Conservation (phyloP, 2,888 invertebrate species). For the Coenonympha glycerion region DNA sequence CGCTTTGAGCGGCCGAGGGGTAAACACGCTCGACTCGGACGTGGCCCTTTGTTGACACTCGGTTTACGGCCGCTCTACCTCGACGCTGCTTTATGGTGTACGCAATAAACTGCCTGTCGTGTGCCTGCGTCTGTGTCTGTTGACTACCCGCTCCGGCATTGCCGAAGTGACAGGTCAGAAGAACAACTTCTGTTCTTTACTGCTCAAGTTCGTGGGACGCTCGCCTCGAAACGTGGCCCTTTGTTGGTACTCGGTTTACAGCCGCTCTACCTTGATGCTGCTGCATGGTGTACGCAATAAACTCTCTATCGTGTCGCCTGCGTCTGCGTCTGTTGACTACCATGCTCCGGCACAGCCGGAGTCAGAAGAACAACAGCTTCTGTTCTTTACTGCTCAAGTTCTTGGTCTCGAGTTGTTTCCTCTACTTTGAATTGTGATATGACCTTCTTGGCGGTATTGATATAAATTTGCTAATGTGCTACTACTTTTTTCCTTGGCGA, state of each 20-base stretch:
- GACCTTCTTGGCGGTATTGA: too few species aligned
- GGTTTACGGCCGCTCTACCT: constrained; percentile 60
- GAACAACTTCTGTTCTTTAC: too few species aligned
- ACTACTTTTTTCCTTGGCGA: too few species aligned
- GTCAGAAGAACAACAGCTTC: not conserved
- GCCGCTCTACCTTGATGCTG: constrained; percentile 47
- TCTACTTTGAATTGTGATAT: too few species aligned
- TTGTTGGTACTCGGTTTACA: constrained; percentile 72
- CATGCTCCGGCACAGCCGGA: constrained; percentile 31
- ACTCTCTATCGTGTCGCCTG: constrained; percentile 33
- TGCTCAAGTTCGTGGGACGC: too few species aligned
- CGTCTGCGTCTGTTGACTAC: constrained; percentile 23
- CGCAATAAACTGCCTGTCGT: constrained; percentile 50
- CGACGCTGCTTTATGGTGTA: constrained; percentile 47
- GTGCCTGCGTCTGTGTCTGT: constrained; percentile 9
- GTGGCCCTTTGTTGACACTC: constrained; percentile 70
- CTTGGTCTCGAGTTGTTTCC: too few species aligned
- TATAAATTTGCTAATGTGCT: too few species aligned
- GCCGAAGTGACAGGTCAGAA: too few species aligned
- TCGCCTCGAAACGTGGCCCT: constrained; percentile 57
- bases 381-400: too few species aligned
- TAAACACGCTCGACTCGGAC: constrained; percentile 62
- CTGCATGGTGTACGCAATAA: constrained; percentile 55
- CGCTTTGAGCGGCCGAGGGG: constrained; percentile 69
- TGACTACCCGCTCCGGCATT: too few species aligned